phyloP scores from a whole-genome alignment of 2,113 vertebrate species.

The Haemorhous mexicanus region DNA sequence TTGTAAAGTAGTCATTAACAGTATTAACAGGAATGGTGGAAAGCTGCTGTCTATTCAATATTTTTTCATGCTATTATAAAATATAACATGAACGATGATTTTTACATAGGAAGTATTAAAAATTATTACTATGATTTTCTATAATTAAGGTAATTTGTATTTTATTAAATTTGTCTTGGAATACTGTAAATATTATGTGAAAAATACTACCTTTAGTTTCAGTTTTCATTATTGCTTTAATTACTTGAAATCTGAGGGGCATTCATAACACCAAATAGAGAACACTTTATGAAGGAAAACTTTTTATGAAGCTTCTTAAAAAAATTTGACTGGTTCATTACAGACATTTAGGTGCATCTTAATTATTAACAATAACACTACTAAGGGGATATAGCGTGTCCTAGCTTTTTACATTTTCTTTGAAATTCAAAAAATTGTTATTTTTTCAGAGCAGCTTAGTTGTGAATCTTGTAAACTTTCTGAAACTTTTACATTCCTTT shows the following conservation, averaged over 20 bases:
- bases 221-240: not conserved
- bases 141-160: not conserved
- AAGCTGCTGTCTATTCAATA: not conserved
- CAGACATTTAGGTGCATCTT: not conserved
- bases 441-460: not conserved
- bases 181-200: not conserved
- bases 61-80: conserved; percentile 21
- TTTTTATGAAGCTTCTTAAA: not conserved
- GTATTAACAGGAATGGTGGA: not conserved
- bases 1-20: conserved; percentile 22
- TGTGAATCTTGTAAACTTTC: not conserved
- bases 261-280: not conserved
- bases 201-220: not conserved
- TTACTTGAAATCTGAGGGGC: not conserved
- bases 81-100: not conserved
- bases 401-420: conserved; percentile 54
- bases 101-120: not conserved
- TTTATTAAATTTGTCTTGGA: conserved; percentile 3
- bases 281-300: not conserved
- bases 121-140: not conserved
- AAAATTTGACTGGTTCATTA: not conserved
- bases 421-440: not conserved
- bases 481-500: conserved; percentile 18
- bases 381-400: not conserved
- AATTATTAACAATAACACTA: not conserved